Percentiles rank a stretch among this genome's conserved stretches.
Evolutionary conservation across 2,888 invertebrate species (phyloP).

Genomic region (Eupithecia subfuscata): DNA sequence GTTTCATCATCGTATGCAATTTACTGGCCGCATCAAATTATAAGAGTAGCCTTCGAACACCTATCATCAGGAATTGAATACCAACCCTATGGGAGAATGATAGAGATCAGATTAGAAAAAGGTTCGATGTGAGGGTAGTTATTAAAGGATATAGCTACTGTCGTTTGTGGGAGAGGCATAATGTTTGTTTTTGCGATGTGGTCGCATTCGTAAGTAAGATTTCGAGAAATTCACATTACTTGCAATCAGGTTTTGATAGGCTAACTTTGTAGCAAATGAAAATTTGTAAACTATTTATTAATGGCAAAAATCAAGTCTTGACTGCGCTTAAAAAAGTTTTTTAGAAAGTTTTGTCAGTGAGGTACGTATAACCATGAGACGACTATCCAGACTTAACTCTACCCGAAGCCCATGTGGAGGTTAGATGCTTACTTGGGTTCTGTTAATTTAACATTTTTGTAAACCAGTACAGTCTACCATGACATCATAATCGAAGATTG

Average conservation of each 20-base stretch:
- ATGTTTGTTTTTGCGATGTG: constrained; percentile 10
- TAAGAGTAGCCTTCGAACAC: constrained; percentile 52
- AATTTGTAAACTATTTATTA: too few relatives aligned
- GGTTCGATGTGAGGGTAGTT: constrained; percentile 30
- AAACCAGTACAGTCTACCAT: background rate
- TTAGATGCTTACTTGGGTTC: background rate
- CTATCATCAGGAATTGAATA: constrained; percentile 37
- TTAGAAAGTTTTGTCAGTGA: background rate
- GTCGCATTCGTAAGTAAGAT: constrained; percentile 4
- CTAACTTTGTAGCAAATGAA: background rate
- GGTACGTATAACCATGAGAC: background rate
- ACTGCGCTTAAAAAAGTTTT: background rate
- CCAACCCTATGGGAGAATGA: constrained; percentile 38
- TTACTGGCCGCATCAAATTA: constrained; percentile 64
- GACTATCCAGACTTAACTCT: background rate
- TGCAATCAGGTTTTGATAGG: background rate
- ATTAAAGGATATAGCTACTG: constrained; percentile 50
- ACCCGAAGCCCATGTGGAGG: background rate
- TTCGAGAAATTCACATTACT: background rate
- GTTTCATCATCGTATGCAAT: constrained; percentile 64
- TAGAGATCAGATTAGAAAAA: constrained; percentile 44
- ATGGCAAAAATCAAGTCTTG: too few relatives aligned
- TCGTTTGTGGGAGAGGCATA: constrained; percentile 37
- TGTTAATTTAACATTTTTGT: background rate
- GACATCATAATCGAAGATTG: constrained; percentile 11